Conservation (phyloP, 2,888 invertebrate genomes). For the Lutraria lutraria region DNA sequence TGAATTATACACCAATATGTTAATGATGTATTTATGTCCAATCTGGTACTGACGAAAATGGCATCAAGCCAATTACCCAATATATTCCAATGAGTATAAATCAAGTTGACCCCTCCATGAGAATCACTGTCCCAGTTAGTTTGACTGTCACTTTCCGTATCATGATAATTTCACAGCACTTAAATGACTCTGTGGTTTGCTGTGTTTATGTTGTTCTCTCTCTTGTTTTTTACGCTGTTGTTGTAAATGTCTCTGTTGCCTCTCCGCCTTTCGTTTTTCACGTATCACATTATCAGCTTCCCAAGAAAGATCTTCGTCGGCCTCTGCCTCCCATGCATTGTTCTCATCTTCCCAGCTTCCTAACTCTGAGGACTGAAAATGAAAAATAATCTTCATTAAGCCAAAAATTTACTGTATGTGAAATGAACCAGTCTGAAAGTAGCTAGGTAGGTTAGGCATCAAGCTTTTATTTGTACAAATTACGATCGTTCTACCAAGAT, state of each 20-base stretch:
- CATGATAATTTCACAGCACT: constrained; percentile 81
- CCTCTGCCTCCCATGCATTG: constrained; percentile 82
- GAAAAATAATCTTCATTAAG: too few species aligned
- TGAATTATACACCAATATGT: too few species aligned
- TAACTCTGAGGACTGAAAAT: constrained; percentile 77
- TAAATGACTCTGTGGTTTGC: constrained; percentile 73
- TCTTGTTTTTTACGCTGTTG: constrained; percentile 80
- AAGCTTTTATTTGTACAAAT: too few species aligned
- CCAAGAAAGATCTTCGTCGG: constrained; percentile 81
- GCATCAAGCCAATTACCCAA: neutral
- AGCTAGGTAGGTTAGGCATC: too few species aligned
- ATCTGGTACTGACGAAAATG: too few species aligned
- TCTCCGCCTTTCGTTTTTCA: constrained; percentile 80
- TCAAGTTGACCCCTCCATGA: neutral
- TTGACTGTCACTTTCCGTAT: constrained; percentile 30
- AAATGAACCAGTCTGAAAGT: too few species aligned
- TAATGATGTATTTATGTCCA: too few species aligned
- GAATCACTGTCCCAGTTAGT: neutral
- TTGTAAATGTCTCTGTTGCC: constrained; percentile 78
- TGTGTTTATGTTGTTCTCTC: constrained; percentile 72
- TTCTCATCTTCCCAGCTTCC: constrained; percentile 81
- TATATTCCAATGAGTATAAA: neutral
- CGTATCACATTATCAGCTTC: constrained; percentile 82
- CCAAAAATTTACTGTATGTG: too few species aligned
- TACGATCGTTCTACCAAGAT: too few species aligned